Conservation (phyloP, 2,113 vertebrate genomes). For the Gallinago jamesoni region DNA sequence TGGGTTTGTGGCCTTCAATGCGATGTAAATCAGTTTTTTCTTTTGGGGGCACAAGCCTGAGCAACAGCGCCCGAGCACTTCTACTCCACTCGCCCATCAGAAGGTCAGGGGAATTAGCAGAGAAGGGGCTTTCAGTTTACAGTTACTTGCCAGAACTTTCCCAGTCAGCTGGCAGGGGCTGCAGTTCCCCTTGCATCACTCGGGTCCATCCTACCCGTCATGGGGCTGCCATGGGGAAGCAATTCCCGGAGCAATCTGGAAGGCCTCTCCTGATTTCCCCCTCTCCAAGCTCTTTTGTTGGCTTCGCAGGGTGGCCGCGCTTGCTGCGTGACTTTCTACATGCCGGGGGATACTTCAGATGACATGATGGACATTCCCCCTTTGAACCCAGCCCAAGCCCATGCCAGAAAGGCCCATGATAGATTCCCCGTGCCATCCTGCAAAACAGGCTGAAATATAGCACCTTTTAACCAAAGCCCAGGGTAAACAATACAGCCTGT, state of each 20-base stretch:
- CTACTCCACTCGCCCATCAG: not conserved
- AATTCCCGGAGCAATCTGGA: not conserved
- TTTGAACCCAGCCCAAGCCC: constrained; percentile 69
- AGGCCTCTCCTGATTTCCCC: not conserved
- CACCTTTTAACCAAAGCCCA: constrained; percentile 66
- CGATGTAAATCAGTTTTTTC: not conserved
- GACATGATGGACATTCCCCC: constrained; percentile 53
- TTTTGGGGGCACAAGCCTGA: not conserved
- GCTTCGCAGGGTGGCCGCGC: not conserved
- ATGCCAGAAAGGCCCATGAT: constrained; percentile 71
- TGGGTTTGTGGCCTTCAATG: not conserved
- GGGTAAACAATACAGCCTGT: constrained; percentile 83
- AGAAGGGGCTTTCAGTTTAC: constrained; percentile 11
- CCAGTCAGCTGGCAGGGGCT: not conserved
- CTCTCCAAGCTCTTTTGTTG: not conserved
- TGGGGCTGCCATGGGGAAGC: constrained; percentile 17
- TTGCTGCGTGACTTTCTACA: constrained; percentile 79
- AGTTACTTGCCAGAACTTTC: constrained; percentile 33
- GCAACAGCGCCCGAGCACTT: not conserved
- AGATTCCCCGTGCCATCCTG: constrained; percentile 73
- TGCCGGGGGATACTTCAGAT: not conserved
- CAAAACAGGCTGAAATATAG: constrained; percentile 65
- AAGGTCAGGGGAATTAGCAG: constrained; percentile 13
- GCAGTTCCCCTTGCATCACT: not conserved
- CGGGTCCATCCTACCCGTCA: not conserved